Evolutionary conservation across 2,113 vertebrate species (phyloP).

Genomic region (Pandion haliaetus): DNA sequence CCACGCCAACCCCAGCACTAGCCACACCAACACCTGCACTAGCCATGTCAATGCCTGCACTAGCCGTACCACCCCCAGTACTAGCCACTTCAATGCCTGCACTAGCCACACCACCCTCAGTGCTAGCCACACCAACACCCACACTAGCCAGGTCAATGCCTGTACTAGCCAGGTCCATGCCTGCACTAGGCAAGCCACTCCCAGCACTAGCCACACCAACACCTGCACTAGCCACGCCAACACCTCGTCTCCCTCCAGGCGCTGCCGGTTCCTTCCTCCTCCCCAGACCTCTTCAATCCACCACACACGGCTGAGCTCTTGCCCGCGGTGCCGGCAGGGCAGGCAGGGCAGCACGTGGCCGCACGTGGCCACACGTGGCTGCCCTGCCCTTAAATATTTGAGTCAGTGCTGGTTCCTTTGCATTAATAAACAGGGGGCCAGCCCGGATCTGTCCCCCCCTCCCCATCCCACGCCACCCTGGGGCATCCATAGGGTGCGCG

Average conservation of each 20-base stretch:
- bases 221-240: not conserved
- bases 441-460: not conserved
- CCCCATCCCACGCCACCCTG: not conserved
- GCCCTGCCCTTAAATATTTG: not conserved
- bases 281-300: not conserved
- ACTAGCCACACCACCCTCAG: not conserved
- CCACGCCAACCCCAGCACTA: not conserved
- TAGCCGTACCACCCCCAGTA: not conserved
- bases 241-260: not conserved
- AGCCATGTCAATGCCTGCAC: rapidly evolving
- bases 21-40: rapidly evolving
- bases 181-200: no score
- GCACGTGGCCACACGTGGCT: not conserved
- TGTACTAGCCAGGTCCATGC: no score
- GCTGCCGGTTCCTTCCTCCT: not conserved
- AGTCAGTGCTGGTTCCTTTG: not conserved
- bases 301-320: not conserved
- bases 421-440: no score
- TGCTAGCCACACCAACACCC: rapidly evolving
- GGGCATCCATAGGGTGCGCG: not conserved
- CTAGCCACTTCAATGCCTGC: rapidly evolving
- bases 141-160: not conserved
- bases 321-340: not conserved
- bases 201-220: rapidly evolving
- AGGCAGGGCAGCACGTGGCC: not conserved